These are phyloP conservation scores for Palythoa grandiflora DNA, from an alignment of 92 coral and sea anemone species.

Conservation along the genomic window DNA sequence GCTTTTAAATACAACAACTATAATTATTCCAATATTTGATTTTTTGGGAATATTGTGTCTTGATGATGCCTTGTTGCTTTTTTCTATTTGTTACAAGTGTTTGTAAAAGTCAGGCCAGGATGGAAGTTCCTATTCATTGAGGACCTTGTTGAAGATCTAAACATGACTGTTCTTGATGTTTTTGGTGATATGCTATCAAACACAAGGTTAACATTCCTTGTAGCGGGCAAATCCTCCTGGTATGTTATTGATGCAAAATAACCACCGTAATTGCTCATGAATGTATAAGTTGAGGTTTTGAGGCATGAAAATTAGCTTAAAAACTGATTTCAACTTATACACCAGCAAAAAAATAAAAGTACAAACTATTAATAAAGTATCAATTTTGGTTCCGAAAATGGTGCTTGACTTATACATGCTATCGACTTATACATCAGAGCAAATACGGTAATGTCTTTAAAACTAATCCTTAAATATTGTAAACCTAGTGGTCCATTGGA, in stretches of 20 bases:
- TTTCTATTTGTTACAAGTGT: constrained; percentile 24
- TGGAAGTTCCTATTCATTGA: constrained; percentile 59
- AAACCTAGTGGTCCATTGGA: too few species aligned
- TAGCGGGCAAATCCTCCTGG: constrained; percentile 52
- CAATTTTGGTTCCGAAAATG: too few species aligned
- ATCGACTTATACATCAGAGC: too few species aligned
- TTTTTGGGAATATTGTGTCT: not conserved
- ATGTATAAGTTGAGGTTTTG: too few species aligned
- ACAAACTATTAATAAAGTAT: too few species aligned
- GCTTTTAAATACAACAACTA: too few species aligned
- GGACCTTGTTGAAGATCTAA: constrained; percentile 53
- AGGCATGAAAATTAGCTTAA: too few species aligned
- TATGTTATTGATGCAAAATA: not conserved
- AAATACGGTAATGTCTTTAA: not conserved
- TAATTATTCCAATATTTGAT: not conserved
- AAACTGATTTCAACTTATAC: too few species aligned
- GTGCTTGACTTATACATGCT: too few species aligned
- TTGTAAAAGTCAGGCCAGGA: constrained; percentile 49
- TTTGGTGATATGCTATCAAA: constrained; percentile 52
- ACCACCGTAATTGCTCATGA: too few species aligned
- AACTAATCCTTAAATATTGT: not conserved
- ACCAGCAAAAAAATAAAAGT: too few species aligned
- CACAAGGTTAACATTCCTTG: constrained; percentile 34
- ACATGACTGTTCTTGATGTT: constrained; percentile 51
- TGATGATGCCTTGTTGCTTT: not conserved